These are phyloP conservation scores for Harpalus rufipes DNA, from an alignment of 2,888 invertebrate species.

Conservation along the genomic window DNA sequence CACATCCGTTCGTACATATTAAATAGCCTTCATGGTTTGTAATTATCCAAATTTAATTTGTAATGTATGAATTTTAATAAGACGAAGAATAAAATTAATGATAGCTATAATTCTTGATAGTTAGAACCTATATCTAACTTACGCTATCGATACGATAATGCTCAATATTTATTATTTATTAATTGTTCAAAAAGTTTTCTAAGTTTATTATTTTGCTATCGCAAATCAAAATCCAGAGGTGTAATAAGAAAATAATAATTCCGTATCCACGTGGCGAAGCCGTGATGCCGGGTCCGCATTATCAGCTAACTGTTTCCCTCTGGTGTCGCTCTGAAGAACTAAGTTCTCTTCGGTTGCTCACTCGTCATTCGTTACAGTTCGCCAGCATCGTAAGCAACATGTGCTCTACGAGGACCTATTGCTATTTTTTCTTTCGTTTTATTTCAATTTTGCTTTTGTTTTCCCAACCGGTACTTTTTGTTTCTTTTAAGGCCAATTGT, in stretches of 20 bases:
- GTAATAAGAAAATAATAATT: constrained; percentile 29
- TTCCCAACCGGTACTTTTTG: constrained; percentile 42
- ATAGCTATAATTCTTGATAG: no score
- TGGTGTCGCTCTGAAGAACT: constrained; percentile 51
- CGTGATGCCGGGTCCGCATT: constrained; percentile 33
- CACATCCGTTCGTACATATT: constrained; percentile 46
- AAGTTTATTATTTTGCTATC: not conserved
- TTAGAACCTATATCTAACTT: no score
- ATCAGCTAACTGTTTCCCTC: constrained; percentile 63
- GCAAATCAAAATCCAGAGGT: not conserved
- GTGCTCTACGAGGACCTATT: constrained; percentile 34
- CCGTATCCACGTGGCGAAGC: constrained; percentile 45
- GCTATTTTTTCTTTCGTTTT: constrained; percentile 33
- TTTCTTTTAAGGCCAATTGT: constrained; percentile 61
- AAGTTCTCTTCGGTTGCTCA: constrained; percentile 47
- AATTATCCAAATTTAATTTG: constrained; percentile 50
- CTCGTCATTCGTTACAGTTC: constrained; percentile 52
- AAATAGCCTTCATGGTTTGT: constrained; percentile 56
- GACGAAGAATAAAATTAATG: no score
- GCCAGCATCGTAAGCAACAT: constrained; percentile 51
- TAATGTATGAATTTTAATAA: not conserved
- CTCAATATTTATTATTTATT: not conserved
- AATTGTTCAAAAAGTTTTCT: not conserved
- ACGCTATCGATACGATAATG: no score
- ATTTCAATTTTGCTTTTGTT: constrained; percentile 52